Evolutionary conservation across 1,140 invertebrate genomes (phyloP).

Genomic region (Drosophila azteca): DNA sequence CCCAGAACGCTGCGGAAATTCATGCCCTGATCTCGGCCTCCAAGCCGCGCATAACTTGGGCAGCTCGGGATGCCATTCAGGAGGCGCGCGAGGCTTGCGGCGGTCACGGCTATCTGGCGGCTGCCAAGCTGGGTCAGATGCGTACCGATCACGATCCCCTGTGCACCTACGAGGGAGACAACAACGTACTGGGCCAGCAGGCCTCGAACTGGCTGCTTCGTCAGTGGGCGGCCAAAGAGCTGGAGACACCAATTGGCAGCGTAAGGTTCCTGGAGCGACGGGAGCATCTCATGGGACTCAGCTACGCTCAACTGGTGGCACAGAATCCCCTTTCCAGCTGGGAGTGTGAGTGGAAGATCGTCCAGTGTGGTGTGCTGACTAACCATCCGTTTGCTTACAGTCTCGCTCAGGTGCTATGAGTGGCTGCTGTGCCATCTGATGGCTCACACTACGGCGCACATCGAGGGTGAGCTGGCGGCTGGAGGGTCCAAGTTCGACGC

Average conservation of each 20-base stretch:
- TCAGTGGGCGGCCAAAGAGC: conserved; percentile 85
- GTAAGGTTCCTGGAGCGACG: conserved; percentile 86
- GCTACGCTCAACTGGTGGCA: conserved; percentile 82
- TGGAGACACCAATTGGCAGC: conserved; percentile 87
- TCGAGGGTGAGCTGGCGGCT: conserved; percentile 85
- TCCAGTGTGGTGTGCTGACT: neutral
- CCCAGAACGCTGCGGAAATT: conserved; percentile 91
- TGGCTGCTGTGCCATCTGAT: conserved; percentile 94
- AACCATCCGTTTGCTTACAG: conserved; percentile 84
- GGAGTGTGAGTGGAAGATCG: conserved; percentile 85
- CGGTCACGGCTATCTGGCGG: conserved; percentile 88
- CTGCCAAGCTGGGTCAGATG: conserved; percentile 92
- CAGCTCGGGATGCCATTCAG: conserved; percentile 92
- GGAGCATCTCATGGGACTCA: conserved; percentile 84
- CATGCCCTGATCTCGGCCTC: conserved; percentile 94
- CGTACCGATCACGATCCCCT: conserved; percentile 95
- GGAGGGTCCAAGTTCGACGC: conserved; percentile 89
- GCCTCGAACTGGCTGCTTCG: conserved; percentile 94
- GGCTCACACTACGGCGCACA: conserved; percentile 87
- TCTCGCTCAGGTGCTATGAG: conserved; percentile 89
- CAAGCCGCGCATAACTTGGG: conserved; percentile 95
- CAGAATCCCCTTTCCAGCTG: conserved; percentile 61
- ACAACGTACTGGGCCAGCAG: conserved; percentile 97
- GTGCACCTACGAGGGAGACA: conserved; percentile 98
- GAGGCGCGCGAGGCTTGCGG: conserved; percentile 94